phyloP scores from a whole-genome alignment of 2,113 vertebrate genomes.

The Saccopteryx bilineata region DNA sequence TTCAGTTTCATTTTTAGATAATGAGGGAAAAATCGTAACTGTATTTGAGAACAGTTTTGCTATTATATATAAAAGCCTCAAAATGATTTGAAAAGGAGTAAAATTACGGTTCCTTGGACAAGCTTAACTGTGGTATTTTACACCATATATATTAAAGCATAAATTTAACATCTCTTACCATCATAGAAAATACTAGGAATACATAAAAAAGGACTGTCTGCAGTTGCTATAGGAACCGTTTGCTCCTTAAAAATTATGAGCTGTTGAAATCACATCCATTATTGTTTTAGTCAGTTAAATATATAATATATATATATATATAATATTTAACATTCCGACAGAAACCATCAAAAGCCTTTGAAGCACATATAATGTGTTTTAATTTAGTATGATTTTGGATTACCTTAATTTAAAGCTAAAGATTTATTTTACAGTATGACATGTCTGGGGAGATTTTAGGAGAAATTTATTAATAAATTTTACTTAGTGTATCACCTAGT shows the following conservation, averaged over 20 bases:
- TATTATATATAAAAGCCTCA: constrained; percentile 66
- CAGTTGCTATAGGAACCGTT: constrained; percentile 79
- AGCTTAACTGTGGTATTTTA: constrained; percentile 73
- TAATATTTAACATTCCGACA: neutral
- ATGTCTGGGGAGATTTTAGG: neutral
- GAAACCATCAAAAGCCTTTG: neutral
- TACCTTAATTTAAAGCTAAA: constrained; percentile 49
- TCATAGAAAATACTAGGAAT: constrained; percentile 67
- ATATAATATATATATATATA: neutral
- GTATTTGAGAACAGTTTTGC: constrained; percentile 52
- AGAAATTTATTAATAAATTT: constrained; percentile 20
- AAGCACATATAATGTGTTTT: neutral
- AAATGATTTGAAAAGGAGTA: constrained; percentile 70
- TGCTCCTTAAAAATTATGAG: constrained; percentile 70
- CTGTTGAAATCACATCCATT: constrained; percentile 72
- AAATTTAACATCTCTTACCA: constrained; percentile 80
- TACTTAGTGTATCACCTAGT: neutral
- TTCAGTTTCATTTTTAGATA: constrained; percentile 55
- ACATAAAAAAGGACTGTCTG: constrained; percentile 50
- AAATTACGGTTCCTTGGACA: constrained; percentile 70
- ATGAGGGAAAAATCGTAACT: constrained; percentile 7
- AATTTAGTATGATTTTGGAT: constrained; percentile 20
- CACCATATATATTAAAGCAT: constrained; percentile 73
- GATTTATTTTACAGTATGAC: neutral
- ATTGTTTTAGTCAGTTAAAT: constrained; percentile 69